A percentile compares a stretch with the other conserved stretches of the same genome.
These are phyloP conservation scores for Peromyscus nudipes DNA, from an alignment of 2,797 vertebrate species.

Conservation along the genomic window DNA sequence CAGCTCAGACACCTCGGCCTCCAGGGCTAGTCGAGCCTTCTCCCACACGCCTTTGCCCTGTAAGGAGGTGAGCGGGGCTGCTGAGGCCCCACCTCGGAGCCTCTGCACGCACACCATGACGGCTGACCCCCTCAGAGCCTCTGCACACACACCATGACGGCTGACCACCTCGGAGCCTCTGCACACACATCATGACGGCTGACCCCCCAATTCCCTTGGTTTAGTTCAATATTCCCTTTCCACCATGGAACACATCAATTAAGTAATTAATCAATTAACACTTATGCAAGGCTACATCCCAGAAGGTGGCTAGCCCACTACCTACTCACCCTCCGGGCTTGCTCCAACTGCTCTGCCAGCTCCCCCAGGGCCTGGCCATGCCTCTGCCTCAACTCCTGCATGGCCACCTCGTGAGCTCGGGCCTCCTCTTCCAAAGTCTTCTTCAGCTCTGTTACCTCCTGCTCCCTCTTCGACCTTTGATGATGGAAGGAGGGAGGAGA, in stretches of 20 bases:
- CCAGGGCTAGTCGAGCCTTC: constrained; percentile 91
- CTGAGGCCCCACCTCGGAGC: not conserved
- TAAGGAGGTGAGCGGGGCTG: accelerated
- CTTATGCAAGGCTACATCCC: no score
- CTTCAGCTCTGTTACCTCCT: constrained; percentile 87
- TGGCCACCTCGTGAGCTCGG: constrained; percentile 76
- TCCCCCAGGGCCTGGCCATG: constrained; percentile 85
- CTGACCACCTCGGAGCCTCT: not conserved
- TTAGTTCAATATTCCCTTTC: not conserved
- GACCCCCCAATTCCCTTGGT: no score
- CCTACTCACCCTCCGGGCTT: constrained; percentile 84
- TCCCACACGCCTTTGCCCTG: constrained; percentile 91
- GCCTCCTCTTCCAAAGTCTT: constrained; percentile 87
- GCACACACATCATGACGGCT: not conserved
- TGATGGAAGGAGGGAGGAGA: not conserved
- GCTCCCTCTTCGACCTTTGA: constrained; percentile 86
- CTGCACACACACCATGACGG: not conserved
- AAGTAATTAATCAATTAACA: not conserved
- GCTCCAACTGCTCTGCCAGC: constrained; percentile 86
- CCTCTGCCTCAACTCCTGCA: constrained; percentile 87
- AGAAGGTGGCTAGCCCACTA: not conserved
- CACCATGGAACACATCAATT: no score
- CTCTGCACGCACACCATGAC: not conserved
- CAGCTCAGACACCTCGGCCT: constrained; percentile 92
- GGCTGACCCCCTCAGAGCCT: not conserved